Base-by-base conservation (phyloP, 2,113 vertebrate species). In the Phylloscopus trochilus region DNA sequence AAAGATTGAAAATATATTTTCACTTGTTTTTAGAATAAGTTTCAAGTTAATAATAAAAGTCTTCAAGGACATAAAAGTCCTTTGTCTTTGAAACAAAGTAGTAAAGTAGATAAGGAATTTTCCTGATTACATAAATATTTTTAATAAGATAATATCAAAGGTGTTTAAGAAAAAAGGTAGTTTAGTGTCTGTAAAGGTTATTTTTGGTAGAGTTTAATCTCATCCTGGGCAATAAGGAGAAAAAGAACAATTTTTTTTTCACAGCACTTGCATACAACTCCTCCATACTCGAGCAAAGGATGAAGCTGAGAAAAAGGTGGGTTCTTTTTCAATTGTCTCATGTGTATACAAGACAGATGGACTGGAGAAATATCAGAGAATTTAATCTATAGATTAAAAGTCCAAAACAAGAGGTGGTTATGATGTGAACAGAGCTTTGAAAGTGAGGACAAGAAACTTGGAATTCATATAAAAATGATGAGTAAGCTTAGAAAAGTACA, bases 281-380 rank as follows among this genome's bases (percentile, higher is more conserved):
- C 15, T 83, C 30, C 7, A 20, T 44, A 56, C 53, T 39, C 1
- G 3, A 87, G 28, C 5, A 90, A 74, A 78, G 2, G 9, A 53
- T 62, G 21, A 5, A 28, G 13, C 8, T 44, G 30, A 89, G 18
- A 7, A 2, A 52, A 83, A 76, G 5, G 6, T 53, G 7, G 3
- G 1, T 0, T 16, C 72, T 76, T 68, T 35, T 60, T 46, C 55
- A 46, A 0, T 67, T 67, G 4, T 37, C 11, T 76, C 9, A 3
- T 10, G 0, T 13, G 6, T 31, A 56, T 18, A 27, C 20, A 39
- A 51, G 21, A 69, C 23, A 69, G 7, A 27, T 4, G 2, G 5
- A 52, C 7, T 31, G 5, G n/a, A 31, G 20, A 92, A 63, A 82
- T 46, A 82, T 11, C 20, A 66, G 21, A 76, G 22, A 63, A 63